phyloP scores from a whole-genome alignment of 2,888 invertebrate species.

The Sesia bembeciformis region DNA sequence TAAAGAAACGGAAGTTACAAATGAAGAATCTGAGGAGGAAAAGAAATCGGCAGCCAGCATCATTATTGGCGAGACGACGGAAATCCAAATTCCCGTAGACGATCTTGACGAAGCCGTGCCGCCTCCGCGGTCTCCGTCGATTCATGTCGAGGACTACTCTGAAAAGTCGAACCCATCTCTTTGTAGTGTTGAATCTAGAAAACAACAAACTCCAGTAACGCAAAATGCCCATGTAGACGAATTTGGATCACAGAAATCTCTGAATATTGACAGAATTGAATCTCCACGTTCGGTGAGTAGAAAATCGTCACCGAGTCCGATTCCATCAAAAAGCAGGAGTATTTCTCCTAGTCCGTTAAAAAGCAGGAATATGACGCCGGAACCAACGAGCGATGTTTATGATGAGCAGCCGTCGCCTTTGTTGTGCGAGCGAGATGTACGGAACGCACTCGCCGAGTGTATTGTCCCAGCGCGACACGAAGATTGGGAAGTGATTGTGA shows the following conservation, averaged over 20 bases:
- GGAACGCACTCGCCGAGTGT: slow-evolving; percentile 52
- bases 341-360: slow-evolving; percentile 26
- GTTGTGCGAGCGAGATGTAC: slow-evolving; percentile 42
- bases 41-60: slow-evolving; percentile 12
- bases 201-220: slow-evolving; percentile 5
- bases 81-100: slow-evolving; percentile 14
- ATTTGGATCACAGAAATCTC: slow-evolving; percentile 19
- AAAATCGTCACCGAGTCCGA: slow-evolving; percentile 20
- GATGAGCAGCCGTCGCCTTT: slow-evolving; percentile 18
- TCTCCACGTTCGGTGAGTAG: slow-evolving; percentile 17
- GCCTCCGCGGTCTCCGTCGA: slow-evolving; percentile 46
- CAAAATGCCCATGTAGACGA: slow-evolving; percentile 5
- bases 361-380: slow-evolving; percentile 33
- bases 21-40: slow-evolving; percentile 29
- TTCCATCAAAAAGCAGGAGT: slow-evolving; percentile 24
- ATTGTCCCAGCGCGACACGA: slow-evolving; percentile 76
- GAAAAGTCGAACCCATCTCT: slow-evolving; percentile 36
- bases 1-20: slow-evolving; percentile 17
- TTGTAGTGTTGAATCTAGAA: slow-evolving; percentile 19
- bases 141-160: slow-evolving; percentile 49
- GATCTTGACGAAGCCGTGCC: slow-evolving; percentile 10
- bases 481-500: slow-evolving; percentile 87
- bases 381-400: slow-evolving; percentile 24
- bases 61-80: slow-evolving; percentile 18
- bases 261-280: slow-evolving; percentile 8